These are phyloP conservation scores for Eulithis testata DNA, from an alignment of 2,888 invertebrate species.

Conservation along the genomic window DNA sequence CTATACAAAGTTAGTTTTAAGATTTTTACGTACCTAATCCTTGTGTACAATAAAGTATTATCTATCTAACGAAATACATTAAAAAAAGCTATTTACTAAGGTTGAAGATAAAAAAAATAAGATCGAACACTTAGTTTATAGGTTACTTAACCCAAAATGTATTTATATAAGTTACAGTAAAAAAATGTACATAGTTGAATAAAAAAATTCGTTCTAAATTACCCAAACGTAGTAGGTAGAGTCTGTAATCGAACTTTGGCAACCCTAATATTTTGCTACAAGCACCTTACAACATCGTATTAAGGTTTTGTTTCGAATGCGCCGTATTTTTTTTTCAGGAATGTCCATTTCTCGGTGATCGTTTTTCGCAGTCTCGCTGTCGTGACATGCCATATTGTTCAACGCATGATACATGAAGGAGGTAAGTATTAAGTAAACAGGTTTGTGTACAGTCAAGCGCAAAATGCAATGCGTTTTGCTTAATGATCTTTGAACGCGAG, in stretches of 20 bases:
- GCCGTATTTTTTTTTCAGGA: conserved; percentile 56
- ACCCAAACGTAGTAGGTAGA: not conserved
- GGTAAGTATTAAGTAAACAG: conserved; percentile 63
- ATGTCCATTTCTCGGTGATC: conserved; percentile 65
- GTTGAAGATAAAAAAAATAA: too few species aligned
- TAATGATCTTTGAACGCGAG: conserved; percentile 66
- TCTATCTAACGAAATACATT: too few species aligned
- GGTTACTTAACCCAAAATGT: too few species aligned
- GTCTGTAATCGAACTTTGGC: not conserved
- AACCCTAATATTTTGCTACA: conserved; percentile 25
- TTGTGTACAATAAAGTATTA: too few species aligned
- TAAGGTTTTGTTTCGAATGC: conserved; percentile 56
- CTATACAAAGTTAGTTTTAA: too few species aligned
- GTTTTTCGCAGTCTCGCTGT: conserved; percentile 71
- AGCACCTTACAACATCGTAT: conserved; percentile 54
- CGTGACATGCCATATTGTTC: conserved; percentile 83
- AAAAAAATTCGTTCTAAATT: not conserved
- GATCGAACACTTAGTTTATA: too few species aligned
- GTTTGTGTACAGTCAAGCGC: conserved; percentile 70
- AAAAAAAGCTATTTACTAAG: too few species aligned
- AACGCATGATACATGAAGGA: conserved; percentile 72
- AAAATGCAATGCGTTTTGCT: conserved; percentile 67
- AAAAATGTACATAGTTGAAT: too few species aligned
- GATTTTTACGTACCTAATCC: too few species aligned
- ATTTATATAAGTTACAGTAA: too few species aligned